Conservation (phyloP, 2,113 vertebrate species). For the Aythya baeri region DNA sequence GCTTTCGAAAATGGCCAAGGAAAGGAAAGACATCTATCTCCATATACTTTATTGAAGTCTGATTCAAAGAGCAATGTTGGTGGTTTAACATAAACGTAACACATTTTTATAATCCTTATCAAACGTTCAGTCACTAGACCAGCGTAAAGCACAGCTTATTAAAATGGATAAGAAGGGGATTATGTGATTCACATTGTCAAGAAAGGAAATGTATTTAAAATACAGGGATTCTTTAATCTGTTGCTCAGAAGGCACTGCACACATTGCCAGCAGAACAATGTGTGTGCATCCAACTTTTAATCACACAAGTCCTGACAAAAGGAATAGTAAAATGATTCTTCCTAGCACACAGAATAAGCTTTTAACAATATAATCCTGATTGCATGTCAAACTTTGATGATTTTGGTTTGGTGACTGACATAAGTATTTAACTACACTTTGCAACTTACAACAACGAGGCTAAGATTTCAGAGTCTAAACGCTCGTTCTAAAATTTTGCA, state of each 20-base stretch:
- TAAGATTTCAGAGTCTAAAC: background rate
- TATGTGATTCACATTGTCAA: conserved; percentile 52
- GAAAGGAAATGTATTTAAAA: conserved; percentile 48
- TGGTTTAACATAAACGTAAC: conserved; percentile 61
- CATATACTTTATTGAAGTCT: background rate
- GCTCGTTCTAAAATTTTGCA: background rate
- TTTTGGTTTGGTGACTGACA: background rate
- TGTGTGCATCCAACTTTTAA: conserved; percentile 17
- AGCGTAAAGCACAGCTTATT: conserved; percentile 59
- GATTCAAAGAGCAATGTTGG: conserved; percentile 19
- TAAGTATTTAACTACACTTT: conserved; percentile 26
- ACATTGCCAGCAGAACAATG: background rate
- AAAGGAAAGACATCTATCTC: background rate
- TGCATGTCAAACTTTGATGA: conserved; percentile 16
- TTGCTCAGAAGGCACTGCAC: conserved; percentile 30
- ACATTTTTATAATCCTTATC: conserved; percentile 71
- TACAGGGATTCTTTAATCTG: conserved; percentile 60
- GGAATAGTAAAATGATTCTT: background rate
- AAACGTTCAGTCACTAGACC: conserved; percentile 59
- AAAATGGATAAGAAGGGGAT: conserved; percentile 60
- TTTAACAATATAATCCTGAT: conserved; percentile 44
- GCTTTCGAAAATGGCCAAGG: background rate
- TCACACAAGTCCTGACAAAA: conserved; percentile 43
- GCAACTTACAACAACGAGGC: background rate
- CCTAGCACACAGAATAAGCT: background rate